Conservation (phyloP, 2,113 vertebrate genomes). For the Tapirus terrestris region DNA sequence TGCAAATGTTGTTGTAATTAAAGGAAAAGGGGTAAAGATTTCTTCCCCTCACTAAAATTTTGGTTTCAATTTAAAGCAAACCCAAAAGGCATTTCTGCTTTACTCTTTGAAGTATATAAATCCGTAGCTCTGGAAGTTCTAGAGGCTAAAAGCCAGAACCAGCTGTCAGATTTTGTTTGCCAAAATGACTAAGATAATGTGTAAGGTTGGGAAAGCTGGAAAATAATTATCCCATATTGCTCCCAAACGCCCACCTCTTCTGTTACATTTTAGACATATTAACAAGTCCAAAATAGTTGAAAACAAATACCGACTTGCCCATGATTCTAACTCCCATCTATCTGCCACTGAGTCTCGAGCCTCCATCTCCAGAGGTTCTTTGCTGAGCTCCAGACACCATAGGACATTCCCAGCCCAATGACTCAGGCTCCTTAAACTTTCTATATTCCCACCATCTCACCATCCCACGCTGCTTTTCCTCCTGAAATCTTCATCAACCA, state of each 20-base stretch:
- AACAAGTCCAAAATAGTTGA: slow-evolving; percentile 35
- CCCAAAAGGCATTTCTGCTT: neutral
- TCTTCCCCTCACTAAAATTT: neutral
- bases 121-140: neutral
- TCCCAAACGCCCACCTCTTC: slow-evolving; percentile 32
- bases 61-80: slow-evolving; percentile 47
- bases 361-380: neutral
- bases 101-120: neutral
- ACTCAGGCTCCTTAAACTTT: neutral
- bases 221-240: slow-evolving; percentile 43
- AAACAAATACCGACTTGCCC: slow-evolving; percentile 54
- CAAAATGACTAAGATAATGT: slow-evolving; percentile 67
- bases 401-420: neutral
- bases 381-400: neutral
- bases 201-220: slow-evolving; percentile 47
- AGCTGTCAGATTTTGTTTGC: slow-evolving; percentile 14
- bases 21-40: slow-evolving; percentile 34
- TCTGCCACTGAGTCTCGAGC: neutral
- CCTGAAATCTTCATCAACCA: neutral
- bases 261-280: neutral
- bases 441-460: neutral
- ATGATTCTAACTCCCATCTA: neutral
- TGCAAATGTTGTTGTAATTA: neutral
- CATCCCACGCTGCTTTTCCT: neutral
- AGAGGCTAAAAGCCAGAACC: neutral